Percentiles rank a stretch among this genome's conserved stretches.
These are phyloP conservation scores for Gryon sp. DNA, from an alignment of 1,140 invertebrate species.

Conservation along the genomic window DNA sequence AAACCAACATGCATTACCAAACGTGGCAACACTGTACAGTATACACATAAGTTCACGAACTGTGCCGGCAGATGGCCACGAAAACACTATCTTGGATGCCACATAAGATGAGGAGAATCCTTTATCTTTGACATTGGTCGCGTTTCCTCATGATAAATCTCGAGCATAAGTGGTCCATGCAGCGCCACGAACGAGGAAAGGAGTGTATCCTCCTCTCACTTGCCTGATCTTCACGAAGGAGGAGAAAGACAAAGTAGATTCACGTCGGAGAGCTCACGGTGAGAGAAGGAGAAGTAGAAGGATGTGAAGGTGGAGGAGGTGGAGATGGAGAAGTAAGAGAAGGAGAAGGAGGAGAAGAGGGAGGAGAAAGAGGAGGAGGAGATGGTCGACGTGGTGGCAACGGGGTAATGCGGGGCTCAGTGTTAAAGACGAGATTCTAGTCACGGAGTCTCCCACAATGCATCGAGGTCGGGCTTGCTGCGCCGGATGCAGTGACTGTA, in stretches of 20 bases:
- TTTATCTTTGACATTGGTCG: constrained; percentile 59
- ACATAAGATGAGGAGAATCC: constrained; percentile 15
- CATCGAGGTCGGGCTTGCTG: constrained; percentile 72
- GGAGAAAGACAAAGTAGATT: constrained; percentile 61
- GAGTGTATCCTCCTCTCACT: constrained; percentile 9
- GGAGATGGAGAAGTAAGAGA: too few species aligned
- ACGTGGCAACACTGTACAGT: constrained; percentile 18
- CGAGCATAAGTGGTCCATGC: constrained; percentile 34
- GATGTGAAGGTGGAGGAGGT: constrained; percentile 15
- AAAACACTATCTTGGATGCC: constrained; percentile 4
- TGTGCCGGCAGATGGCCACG: constrained; percentile 20
- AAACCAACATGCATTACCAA: constrained; percentile 7
- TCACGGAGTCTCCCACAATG: constrained; percentile 76
- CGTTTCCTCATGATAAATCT: constrained; percentile 59
- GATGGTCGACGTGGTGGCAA: constrained; percentile 1
- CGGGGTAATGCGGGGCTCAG: constrained; percentile 29
- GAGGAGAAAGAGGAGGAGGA: background rate
- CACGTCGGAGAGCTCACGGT: constrained; percentile 27
- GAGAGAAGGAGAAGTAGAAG: constrained; percentile 12
- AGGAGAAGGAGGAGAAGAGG: background rate
- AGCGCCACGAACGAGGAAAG: constrained; percentile 27
- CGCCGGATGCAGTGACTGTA: constrained; percentile 72
- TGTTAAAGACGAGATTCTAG: constrained; percentile 73
- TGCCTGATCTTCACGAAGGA: background rate
- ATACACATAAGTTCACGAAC: constrained; percentile 9